Evolutionary conservation across 2,797 vertebrate genomes (phyloP).

Genomic region (Tenualosa ilisha): DNA sequence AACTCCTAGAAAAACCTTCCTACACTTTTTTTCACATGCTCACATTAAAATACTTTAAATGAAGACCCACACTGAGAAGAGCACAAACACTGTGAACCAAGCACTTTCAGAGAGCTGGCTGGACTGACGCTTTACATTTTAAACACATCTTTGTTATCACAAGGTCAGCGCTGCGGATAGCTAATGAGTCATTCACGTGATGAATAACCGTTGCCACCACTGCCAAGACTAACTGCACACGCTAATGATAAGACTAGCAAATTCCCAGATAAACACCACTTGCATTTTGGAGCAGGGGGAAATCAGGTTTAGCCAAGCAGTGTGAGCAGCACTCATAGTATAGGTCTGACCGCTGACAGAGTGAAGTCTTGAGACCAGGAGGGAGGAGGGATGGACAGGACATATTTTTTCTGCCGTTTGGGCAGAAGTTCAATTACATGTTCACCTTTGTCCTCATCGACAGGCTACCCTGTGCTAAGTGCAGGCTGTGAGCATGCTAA

Average conservation of each 20-base stretch:
- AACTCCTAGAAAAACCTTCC: neutral
- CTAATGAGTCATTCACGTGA: slow-evolving; percentile 4
- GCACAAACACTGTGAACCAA: neutral
- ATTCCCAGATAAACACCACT: slow-evolving; percentile 1
- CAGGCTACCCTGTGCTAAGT: slow-evolving; percentile 4
- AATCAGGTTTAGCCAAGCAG: neutral
- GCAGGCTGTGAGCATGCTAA: slow-evolving; percentile 40
- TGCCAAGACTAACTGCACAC: neutral
- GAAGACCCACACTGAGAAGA: neutral
- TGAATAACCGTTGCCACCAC: neutral
- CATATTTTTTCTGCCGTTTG: neutral
- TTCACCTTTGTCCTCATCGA: neutral
- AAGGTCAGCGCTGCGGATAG: neutral
- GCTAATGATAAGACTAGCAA: neutral
- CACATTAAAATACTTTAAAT: neutral
- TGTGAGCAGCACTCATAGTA: neutral
- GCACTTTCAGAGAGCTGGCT: neutral
- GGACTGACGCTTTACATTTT: neutral
- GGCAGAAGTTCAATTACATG: neutral
- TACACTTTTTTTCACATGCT: neutral
- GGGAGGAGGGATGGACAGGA: neutral
- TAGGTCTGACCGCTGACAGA: neutral
- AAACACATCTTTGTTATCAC: slow-evolving; percentile 1
- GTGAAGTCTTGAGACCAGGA: neutral
- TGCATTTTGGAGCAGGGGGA: neutral